These are phyloP conservation scores for Caranx melampygus DNA, from an alignment of 2,113 vertebrate genomes.

Conservation along the genomic window DNA sequence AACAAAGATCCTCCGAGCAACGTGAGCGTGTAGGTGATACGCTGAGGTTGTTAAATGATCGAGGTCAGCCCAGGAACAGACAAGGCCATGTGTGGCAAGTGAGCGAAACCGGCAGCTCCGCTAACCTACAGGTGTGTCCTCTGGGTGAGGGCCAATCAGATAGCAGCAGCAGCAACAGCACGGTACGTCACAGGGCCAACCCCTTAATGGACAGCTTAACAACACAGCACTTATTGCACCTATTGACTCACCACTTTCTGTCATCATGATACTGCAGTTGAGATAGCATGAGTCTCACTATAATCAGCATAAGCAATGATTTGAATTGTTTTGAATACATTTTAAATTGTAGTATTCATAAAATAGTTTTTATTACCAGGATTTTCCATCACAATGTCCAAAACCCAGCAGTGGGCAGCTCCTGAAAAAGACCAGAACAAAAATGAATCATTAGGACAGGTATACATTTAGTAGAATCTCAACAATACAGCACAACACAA, in stretches of 20 bases:
- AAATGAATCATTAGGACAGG: not conserved
- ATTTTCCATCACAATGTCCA: constrained; percentile 79
- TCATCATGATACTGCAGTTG: constrained; percentile 41
- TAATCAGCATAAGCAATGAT: not conserved
- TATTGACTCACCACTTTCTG: constrained; percentile 53
- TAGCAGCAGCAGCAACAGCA: constrained; percentile 57
- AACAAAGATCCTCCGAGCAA: constrained; percentile 5
- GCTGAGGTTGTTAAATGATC: constrained; percentile 14
- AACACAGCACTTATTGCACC: not conserved
- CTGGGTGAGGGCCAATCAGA: constrained; percentile 68
- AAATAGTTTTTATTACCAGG: constrained; percentile 69
- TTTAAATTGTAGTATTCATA: not conserved
- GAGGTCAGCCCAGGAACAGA: constrained; percentile 51
- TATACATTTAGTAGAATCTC: not conserved
- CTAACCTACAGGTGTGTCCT: constrained; percentile 71
- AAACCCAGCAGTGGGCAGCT: constrained; percentile 60
- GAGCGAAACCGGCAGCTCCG: constrained; percentile 37
- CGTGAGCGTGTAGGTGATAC: not conserved
- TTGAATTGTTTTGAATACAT: not conserved
- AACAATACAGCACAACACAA: not conserved
- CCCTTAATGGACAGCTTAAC: constrained; percentile 22
- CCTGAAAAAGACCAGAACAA: constrained; percentile 58
- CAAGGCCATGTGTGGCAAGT: constrained; percentile 29
- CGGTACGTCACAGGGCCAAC: constrained; percentile 52
- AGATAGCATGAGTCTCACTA: not conserved